These are phyloP conservation scores for Norana najaformis DNA, from an alignment of 2,888 invertebrate species.

Conservation along the genomic window DNA sequence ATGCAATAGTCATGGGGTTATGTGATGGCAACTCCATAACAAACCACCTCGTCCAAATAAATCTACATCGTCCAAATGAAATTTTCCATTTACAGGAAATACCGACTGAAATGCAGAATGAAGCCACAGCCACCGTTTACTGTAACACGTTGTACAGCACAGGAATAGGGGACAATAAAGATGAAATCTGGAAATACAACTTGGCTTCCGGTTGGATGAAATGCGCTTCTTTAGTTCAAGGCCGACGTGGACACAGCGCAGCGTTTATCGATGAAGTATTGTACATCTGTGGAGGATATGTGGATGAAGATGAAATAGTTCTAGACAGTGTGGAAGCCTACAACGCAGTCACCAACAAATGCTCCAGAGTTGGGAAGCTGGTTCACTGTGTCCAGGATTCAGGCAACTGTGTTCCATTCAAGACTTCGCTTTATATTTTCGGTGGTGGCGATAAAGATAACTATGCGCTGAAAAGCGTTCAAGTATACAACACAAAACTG, in stretches of 20 bases:
- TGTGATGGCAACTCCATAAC: not conserved
- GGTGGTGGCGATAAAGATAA: too few species aligned
- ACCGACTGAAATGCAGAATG: not conserved
- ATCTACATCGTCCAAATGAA: not conserved
- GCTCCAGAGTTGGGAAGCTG: not conserved
- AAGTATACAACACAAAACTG: too few species aligned
- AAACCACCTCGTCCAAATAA: not conserved
- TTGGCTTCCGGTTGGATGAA: not conserved
- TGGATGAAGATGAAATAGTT: not conserved
- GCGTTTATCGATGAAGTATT: not conserved
- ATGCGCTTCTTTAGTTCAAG: not conserved
- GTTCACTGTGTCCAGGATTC: not conserved
- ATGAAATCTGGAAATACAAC: not conserved
- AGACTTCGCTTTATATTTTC: not conserved
- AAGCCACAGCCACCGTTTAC: not conserved
- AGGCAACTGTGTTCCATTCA: not conserved
- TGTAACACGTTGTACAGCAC: not conserved
- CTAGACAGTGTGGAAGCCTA: not conserved
- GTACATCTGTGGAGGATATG: not conserved
- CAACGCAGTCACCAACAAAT: not conserved
- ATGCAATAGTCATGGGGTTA: too few species aligned
- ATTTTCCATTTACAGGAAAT: not conserved
- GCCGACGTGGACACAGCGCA: constrained; percentile 5
- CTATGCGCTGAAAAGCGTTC: too few species aligned
- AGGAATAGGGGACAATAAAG: not conserved